A percentile compares a stretch with the other conserved stretches of the same genome.
Evolutionary conservation across 2,113 vertebrate genomes (phyloP).

Genomic region (Chloropsis cyanopogon): DNA sequence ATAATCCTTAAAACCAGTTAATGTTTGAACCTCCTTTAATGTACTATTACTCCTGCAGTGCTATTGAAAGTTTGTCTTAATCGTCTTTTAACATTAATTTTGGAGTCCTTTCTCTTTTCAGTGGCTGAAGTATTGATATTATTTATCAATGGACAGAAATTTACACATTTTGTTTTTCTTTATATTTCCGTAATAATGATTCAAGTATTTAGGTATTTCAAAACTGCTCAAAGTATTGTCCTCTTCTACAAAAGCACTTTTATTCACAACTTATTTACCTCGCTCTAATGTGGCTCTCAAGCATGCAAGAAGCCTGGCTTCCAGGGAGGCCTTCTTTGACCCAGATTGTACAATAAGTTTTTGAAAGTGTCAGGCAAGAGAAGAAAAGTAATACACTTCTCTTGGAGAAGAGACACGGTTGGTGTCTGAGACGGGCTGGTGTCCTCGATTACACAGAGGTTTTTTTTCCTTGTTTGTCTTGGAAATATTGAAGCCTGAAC

Average conservation of each 20-base stretch:
- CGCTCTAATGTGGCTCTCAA: neutral
- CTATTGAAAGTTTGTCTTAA: neutral
- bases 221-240: neutral
- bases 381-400: neutral
- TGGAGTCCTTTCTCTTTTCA: neutral
- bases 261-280: neutral
- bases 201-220: neutral
- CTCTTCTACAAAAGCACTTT: neutral
- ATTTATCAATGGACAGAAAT: neutral
- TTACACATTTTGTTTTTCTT: fast-evolving
- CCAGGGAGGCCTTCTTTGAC: neutral
- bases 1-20: neutral
- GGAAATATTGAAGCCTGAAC: neutral
- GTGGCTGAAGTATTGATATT: neutral
- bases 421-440: neutral
- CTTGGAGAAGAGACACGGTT: neutral
- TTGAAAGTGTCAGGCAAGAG: neutral
- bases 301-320: neutral
- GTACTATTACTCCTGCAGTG: neutral
- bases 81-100: neutral
- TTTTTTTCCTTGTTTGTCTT: neutral
- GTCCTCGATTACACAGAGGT: neutral
- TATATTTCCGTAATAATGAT: neutral
- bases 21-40: neutral
- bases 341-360: neutral